These are phyloP conservation scores for Clamator glandarius DNA, from an alignment of 2,797 vertebrate species.

Conservation along the genomic window DNA sequence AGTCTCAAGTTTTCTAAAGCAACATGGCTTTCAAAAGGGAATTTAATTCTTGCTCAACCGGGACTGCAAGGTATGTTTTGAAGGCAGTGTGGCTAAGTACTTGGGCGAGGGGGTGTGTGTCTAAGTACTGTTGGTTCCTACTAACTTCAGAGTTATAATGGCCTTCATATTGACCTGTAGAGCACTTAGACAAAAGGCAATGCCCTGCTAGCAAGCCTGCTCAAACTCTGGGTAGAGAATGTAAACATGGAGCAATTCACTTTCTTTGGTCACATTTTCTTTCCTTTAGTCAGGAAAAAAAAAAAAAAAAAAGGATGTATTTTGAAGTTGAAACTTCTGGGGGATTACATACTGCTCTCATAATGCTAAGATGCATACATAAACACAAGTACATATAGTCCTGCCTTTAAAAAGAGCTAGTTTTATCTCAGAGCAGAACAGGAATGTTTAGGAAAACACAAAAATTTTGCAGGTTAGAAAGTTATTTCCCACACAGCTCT, in stretches of 20 bases:
- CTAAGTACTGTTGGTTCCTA: background rate
- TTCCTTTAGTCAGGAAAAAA: background rate
- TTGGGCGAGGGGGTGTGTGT: too few species aligned
- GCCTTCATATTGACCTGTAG: background rate
- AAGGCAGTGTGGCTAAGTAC: background rate
- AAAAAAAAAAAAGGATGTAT: background rate
- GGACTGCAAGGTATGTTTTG: background rate
- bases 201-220: background rate
- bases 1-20: background rate
- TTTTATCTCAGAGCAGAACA: background rate
- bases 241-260: background rate
- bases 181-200: background rate
- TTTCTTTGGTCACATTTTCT: background rate
- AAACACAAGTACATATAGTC: background rate
- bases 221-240: background rate
- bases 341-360: background rate
- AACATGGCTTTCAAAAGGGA: background rate
- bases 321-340: background rate
- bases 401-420: background rate
- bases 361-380: background rate
- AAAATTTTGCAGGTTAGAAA: background rate
- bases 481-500: background rate
- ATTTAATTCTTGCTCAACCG: background rate
- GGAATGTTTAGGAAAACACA: slow-evolving; percentile 4
- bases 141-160: background rate